These are phyloP conservation scores for Noctua janthina DNA, from an alignment of 2,888 invertebrate genomes.

Conservation along the genomic window DNA sequence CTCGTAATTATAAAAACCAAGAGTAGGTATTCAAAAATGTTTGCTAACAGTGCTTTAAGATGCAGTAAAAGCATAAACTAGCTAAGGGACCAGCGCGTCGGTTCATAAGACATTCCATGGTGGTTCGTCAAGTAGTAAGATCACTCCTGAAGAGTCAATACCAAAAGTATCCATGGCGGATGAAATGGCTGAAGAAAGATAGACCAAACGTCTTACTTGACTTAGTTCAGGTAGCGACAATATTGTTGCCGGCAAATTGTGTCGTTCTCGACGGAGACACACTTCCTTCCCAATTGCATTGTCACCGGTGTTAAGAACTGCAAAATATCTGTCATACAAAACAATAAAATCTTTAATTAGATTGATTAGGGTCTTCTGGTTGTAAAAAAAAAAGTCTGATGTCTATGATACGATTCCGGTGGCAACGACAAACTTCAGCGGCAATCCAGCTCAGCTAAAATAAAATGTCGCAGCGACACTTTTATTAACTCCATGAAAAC, in stretches of 20 bases:
- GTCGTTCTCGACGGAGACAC: constrained; percentile 29
- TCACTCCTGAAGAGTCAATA: background rate
- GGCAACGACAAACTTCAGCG: background rate
- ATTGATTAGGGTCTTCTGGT: background rate
- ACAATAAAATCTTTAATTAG: constrained; percentile 3
- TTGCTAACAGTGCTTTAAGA: background rate
- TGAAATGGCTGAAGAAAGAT: background rate
- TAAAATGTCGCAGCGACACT: background rate
- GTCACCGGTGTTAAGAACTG: constrained; percentile 34
- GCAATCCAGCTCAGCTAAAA: background rate
- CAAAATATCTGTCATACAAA: constrained; percentile 46
- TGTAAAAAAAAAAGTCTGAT: background rate
- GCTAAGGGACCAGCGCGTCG: background rate
- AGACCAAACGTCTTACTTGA: constrained; percentile 26
- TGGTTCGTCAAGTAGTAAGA: background rate
- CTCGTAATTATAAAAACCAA: background rate
- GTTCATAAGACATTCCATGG: background rate
- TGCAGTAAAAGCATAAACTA: background rate
- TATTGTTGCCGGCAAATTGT: constrained; percentile 43
- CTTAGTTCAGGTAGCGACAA: constrained; percentile 48
- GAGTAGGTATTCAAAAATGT: background rate
- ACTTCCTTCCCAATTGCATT: constrained; percentile 37
- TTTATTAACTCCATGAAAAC: background rate
- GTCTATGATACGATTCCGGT: background rate
- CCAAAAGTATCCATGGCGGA: background rate